These are phyloP conservation scores for Crotalus viridis DNA, from an alignment of 2,113 vertebrate genomes.

Conservation along the genomic window DNA sequence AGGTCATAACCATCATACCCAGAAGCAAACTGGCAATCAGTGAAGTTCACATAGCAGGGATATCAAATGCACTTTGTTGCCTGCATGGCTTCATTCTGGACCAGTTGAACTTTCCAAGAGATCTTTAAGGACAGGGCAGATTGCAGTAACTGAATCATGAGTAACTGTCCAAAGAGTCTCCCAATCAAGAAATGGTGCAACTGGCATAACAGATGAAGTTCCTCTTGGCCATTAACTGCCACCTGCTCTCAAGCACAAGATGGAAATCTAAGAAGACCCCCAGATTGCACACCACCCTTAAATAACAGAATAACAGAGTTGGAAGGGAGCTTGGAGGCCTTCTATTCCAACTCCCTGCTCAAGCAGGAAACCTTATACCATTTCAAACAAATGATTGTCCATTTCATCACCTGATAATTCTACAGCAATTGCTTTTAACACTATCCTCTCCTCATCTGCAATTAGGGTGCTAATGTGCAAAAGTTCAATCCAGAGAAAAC, in stretches of 20 bases:
- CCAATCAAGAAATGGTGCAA: neutral
- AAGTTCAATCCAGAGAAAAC: neutral
- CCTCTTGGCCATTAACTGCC: neutral
- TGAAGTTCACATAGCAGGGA: neutral
- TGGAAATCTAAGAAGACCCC: neutral
- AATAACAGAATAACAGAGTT: neutral
- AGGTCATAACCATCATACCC: neutral
- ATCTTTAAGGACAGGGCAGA: neutral
- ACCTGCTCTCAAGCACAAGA: neutral
- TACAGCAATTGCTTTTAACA: too few relatives aligned
- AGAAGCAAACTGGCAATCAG: neutral
- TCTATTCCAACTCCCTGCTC: neutral
- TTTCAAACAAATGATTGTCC: neutral
- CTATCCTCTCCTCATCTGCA: neutral
- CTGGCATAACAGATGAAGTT: neutral
- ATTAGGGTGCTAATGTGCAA: neutral
- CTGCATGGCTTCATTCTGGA: neutral
- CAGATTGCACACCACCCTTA: neutral
- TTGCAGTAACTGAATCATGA: neutral
- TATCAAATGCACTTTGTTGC: neutral
- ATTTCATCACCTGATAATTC: neutral
- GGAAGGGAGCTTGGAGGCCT: neutral
- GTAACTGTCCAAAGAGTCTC: neutral
- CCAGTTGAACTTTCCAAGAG: neutral
- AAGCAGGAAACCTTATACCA: neutral